phyloP scores from a whole-genome alignment of 53 echinoderm and acorn worm genomes.

The Arbacia lixula region DNA sequence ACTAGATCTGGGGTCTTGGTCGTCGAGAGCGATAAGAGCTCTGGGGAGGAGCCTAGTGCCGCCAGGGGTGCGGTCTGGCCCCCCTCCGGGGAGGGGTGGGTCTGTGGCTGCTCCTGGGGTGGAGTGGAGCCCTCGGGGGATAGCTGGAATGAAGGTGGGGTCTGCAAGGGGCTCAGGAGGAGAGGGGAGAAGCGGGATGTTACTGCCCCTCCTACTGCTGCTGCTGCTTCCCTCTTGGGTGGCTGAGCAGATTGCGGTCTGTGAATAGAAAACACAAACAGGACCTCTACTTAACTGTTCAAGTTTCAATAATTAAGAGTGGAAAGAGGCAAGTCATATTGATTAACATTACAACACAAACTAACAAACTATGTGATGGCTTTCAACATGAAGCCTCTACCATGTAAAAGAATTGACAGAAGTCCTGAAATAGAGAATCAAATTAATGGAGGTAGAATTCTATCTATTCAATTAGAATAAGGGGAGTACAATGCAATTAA shows the following conservation, averaged over 20 bases:
- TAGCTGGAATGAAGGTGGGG: slow-evolving; percentile 31
- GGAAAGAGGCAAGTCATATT: no score
- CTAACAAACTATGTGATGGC: no score
- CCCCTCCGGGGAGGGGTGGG: neutral
- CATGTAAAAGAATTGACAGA: no score
- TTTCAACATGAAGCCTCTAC: no score
- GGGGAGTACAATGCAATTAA: no score
- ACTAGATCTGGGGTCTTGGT: slow-evolving; percentile 21
- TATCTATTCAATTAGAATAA: no score
- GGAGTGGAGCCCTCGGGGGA: slow-evolving; percentile 11
- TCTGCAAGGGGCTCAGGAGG: slow-evolving; percentile 35
- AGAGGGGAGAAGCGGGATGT: slow-evolving; percentile 22
- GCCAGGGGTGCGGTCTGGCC: neutral
- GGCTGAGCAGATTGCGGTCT: slow-evolving; percentile 27
- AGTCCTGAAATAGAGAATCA: no score
- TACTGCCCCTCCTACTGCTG: neutral
- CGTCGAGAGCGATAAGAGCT: neutral
- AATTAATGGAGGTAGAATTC: no score
- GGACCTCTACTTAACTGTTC: no score
- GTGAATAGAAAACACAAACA: no score
- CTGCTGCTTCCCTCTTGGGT: neutral
- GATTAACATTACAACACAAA: no score
- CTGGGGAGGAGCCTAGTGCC: slow-evolving; percentile 37
- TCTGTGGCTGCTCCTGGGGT: neutral
- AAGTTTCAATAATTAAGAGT: no score